Evolutionary conservation across 2,888 invertebrate species (phyloP), one percentile per base, ranked within the genome.

Genomic region (Corythucha ciliata): DNA sequence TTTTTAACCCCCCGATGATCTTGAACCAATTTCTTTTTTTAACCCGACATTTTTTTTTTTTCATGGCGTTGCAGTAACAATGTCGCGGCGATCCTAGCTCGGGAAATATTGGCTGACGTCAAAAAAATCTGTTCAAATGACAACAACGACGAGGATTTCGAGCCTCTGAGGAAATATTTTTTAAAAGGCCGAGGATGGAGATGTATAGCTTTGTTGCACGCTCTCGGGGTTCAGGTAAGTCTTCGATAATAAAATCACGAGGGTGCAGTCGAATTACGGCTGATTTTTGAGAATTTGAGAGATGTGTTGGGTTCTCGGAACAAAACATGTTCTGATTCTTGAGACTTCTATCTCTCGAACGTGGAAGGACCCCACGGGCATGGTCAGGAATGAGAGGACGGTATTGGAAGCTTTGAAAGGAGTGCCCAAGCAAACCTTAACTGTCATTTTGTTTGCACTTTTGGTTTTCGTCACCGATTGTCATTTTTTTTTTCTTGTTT

Each of bases 41-140:
- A n/a, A n/a, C n/a, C 25, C 14, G 10, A 25, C 29, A 39, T 39
- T 54, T 16, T 44, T 50, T n/a, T 47, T 56, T 54, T 49, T 50
- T 49, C 22, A 59, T 62, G n/a, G 62, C 76, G 76, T 62, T 72
- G 74, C 10, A 68, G 74, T 55, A 75, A 75, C 59, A 75, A 76
- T 48, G 73, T 79, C 55, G 74, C 77, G 48, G 75, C 77, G 10
- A 68, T 79, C 57, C 74, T 80, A 46, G 77, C 78, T 1, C 77
- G 77, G 66, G 79, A 80, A 67, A 66, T 80, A 52, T 70, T 79
- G 46, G 75, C 77, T 57, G 78, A 78, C 59, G 74, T 80, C 52
- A 78, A 79, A 65, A 72, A 66, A 39, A 62, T 71, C 2, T 72
- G 71, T 54, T 65, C 65, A 3, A 60, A 63, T 40, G 59, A 61